A percentile compares a stretch with the other conserved stretches of the same genome.
phyloP scores from a whole-genome alignment of 2,113 vertebrate genomes.

The Ammodytes marinus region DNA sequence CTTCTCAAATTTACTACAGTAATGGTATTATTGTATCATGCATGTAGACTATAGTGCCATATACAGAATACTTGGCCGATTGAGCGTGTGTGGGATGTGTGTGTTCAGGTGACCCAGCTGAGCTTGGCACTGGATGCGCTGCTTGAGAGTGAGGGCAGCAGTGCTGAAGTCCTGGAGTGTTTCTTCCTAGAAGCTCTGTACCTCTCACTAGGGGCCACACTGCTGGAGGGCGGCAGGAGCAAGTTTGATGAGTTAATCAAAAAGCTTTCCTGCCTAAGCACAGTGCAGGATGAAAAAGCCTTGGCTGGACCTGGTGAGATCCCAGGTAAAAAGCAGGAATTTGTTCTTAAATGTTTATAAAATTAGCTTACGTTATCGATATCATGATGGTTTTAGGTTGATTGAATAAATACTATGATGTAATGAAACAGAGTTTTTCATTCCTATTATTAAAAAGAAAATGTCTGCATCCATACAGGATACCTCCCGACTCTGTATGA shows the following conservation, averaged over 20 bases:
- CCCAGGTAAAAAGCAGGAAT: slow-evolving; percentile 87
- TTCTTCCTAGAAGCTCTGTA: slow-evolving; percentile 95
- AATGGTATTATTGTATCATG: neutral
- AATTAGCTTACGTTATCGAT: neutral
- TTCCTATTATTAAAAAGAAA: neutral
- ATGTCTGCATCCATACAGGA: slow-evolving; percentile 79
- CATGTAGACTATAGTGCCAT: neutral
- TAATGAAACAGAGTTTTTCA: neutral
- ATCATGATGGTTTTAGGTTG: slow-evolving; percentile 4
- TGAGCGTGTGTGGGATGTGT: slow-evolving; percentile 15
- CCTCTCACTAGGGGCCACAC: slow-evolving; percentile 91
- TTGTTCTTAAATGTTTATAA: neutral
- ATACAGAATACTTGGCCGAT: neutral
- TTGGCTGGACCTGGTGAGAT: slow-evolving; percentile 90
- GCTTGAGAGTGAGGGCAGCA: slow-evolving; percentile 78
- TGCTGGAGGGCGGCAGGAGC: slow-evolving; percentile 85
- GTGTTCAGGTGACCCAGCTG: slow-evolving; percentile 90
- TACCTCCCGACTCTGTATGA: slow-evolving; percentile 92
- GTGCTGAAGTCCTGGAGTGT: slow-evolving; percentile 87
- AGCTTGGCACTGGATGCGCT: slow-evolving; percentile 89
- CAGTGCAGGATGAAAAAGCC: slow-evolving; percentile 75
- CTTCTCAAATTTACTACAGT: neutral
- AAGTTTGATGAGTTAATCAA: slow-evolving; percentile 92
- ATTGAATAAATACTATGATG: neutral
- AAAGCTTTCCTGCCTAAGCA: slow-evolving; percentile 85